A percentile compares a stretch with the other conserved stretches of the same genome.
phyloP scores from a whole-genome alignment of 2,888 invertebrate species.

The Tethea ocularis region DNA sequence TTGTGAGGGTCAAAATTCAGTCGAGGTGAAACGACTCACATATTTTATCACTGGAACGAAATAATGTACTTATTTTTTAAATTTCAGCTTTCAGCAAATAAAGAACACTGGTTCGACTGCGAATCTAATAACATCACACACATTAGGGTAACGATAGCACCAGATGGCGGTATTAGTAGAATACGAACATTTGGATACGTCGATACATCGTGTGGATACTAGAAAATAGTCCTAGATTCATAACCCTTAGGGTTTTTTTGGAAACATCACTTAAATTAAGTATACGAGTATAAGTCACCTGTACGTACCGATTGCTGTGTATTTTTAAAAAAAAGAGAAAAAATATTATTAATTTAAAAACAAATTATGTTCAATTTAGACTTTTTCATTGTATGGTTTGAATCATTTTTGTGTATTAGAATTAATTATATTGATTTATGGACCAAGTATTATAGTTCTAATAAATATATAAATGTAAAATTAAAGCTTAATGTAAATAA shows the following conservation, averaged over 20 bases:
- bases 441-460: neutral
- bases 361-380: neutral
- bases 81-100: slow-evolving; percentile 79
- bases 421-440: neutral
- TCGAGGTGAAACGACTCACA: too few relatives aligned
- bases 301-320: neutral
- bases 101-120: slow-evolving; percentile 76
- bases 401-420: neutral
- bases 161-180: slow-evolving; percentile 86
- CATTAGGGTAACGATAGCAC: slow-evolving; percentile 83
- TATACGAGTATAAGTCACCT: neutral
- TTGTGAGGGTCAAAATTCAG: too few relatives aligned
- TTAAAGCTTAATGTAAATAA: neutral
- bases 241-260: neutral
- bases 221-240: slow-evolving; percentile 8
- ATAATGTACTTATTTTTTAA: neutral
- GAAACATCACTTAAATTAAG: neutral
- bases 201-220: too few relatives aligned
- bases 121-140: slow-evolving; percentile 72
- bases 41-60: too few relatives aligned
- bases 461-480: neutral
- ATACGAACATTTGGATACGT: slow-evolving; percentile 74
- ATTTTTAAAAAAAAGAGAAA: neutral
- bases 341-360: neutral
- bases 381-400: neutral